Evolutionary conservation across 2,113 vertebrate species (phyloP).

Genomic region (Carettochelys insculpta): DNA sequence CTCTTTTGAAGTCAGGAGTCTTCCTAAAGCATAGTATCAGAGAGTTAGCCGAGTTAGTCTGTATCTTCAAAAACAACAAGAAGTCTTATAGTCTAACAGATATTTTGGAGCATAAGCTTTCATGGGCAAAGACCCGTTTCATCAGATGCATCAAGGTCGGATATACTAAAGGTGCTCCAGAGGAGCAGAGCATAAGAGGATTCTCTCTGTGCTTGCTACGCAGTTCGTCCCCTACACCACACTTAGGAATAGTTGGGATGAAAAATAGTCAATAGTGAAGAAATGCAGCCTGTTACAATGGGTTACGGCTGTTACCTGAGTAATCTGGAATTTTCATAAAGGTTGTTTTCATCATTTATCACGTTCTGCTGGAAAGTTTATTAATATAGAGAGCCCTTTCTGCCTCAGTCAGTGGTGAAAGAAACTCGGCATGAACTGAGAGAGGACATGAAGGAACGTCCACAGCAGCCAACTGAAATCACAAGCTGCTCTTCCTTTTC

Average conservation of each 20-base stretch:
- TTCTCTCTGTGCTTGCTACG: neutral
- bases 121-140: too few relatives aligned
- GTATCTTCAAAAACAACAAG: too few relatives aligned
- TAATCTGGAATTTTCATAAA: neutral
- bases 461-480: neutral
- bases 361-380: neutral
- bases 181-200: neutral
- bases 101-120: too few relatives aligned
- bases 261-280: neutral
- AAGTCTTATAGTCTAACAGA: too few relatives aligned
- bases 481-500: neutral
- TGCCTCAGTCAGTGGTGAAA: fast-evolving
- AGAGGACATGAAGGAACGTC: neutral
- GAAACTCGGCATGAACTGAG: neutral
- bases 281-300: neutral
- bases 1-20: too few relatives aligned
- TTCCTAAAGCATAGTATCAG: too few relatives aligned
- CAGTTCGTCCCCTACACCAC: neutral
- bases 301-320: neutral
- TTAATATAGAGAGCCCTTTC: fast-evolving
- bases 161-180: too few relatives aligned
- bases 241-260: neutral
- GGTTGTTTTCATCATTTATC: neutral
- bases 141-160: too few relatives aligned
- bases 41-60: too few relatives aligned